A percentile compares a stretch with the other conserved stretches of the same genome.
These are phyloP conservation scores for Auanema sp. DNA, from an alignment of 2,888 invertebrate species.

Conservation along the genomic window DNA sequence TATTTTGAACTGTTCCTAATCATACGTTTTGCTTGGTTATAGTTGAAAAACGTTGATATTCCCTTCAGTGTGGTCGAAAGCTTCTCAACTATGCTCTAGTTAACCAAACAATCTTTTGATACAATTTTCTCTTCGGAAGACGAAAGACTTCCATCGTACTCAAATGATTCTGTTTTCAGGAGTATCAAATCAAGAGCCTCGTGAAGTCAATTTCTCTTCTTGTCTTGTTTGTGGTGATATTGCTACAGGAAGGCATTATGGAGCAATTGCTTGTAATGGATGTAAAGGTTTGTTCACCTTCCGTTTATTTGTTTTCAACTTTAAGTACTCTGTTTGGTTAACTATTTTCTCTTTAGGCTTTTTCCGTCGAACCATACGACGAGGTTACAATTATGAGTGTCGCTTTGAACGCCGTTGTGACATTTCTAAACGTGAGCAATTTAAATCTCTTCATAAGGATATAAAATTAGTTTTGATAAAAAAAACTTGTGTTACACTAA, in stretches of 20 bases:
- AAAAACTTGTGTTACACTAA: not conserved
- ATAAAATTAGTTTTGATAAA: not conserved
- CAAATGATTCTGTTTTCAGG: too few relatives aligned
- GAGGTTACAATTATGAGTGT: conserved; percentile 58
- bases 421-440: conserved; percentile 57
- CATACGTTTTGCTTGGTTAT: too few relatives aligned
- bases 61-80: too few relatives aligned
- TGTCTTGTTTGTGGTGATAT: conserved; percentile 59
- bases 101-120: too few relatives aligned
- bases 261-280: conserved; percentile 58
- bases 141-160: too few relatives aligned
- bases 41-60: too few relatives aligned
- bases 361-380: conserved; percentile 59
- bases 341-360: conserved; percentile 40
- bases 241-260: conserved; percentile 59
- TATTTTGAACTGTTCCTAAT: too few relatives aligned
- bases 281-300: conserved; percentile 44
- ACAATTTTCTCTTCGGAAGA: too few relatives aligned
- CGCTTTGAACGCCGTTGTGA: conserved; percentile 56
- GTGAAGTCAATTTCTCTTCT: not conserved
- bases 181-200: too few relatives aligned
- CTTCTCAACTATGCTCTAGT: too few relatives aligned
- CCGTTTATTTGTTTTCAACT: conserved; percentile 9
- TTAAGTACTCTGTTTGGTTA: not conserved
- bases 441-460: not conserved